Conservation (phyloP, 2,888 invertebrate genomes). For the Drosophila hamatofila region DNA sequence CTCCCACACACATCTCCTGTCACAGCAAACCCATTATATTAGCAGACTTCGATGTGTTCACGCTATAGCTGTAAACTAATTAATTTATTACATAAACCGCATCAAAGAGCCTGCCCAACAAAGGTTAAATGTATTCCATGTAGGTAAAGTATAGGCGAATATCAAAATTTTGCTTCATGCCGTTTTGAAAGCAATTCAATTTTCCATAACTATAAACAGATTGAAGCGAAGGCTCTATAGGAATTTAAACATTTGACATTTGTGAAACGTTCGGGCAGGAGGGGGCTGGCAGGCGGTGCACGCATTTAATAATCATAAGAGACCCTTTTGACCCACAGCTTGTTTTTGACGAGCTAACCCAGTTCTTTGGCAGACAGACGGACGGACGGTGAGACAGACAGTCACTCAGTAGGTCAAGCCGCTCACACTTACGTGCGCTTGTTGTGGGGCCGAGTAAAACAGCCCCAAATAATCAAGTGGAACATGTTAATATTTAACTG, state of each 20-base stretch:
- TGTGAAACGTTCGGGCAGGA: neutral
- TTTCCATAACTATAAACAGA: neutral
- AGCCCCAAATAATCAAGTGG: constrained; percentile 49
- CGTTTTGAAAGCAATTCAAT: constrained; percentile 5
- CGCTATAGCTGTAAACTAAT: neutral
- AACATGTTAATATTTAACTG: constrained; percentile 72
- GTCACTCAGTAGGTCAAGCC: constrained; percentile 30
- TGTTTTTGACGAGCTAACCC: constrained; percentile 57
- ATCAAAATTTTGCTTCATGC: neutral
- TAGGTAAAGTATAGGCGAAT: neutral
- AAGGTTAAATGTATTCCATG: neutral
- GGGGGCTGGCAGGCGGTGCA: constrained; percentile 26
- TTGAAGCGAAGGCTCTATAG: neutral
- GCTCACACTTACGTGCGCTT: constrained; percentile 58
- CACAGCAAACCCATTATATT: neutral
- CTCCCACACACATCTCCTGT: neutral
- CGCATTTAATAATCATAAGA: constrained; percentile 4
- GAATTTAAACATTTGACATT: constrained; percentile 3
- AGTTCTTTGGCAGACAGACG: constrained; percentile 37
- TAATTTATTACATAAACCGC: constrained; percentile 3
- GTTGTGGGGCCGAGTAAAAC: neutral
- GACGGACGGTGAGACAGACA: neutral
- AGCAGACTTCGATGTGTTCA: neutral
- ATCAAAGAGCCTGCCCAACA: neutral
- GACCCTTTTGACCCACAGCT: constrained; percentile 25